Conservation (phyloP, 1,140 invertebrate genomes). For the Hetaerina americana region DNA sequence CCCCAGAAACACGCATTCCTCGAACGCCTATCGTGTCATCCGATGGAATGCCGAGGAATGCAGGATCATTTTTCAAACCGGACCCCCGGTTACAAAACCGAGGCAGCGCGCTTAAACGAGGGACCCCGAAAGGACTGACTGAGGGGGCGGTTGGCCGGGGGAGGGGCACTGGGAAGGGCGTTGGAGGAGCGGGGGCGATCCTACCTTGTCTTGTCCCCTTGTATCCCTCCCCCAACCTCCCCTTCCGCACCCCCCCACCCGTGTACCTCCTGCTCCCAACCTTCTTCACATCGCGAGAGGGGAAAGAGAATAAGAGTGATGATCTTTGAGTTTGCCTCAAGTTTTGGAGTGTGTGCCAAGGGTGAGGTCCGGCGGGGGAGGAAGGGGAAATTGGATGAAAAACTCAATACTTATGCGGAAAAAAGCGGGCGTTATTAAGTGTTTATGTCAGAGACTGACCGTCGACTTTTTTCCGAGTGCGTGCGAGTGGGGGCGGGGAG, state of each 20-base stretch:
- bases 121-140: too few species aligned
- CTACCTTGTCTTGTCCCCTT: neutral
- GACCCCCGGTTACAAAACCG: neutral
- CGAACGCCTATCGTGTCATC: neutral
- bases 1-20: neutral
- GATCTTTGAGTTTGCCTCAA: neutral
- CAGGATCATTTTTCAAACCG: neutral
- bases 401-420: neutral
- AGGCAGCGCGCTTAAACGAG: neutral
- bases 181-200: neutral
- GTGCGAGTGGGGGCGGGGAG: too few species aligned
- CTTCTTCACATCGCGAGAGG: too few species aligned
- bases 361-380: neutral
- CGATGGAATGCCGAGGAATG: neutral
- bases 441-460: neutral
- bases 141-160: too few species aligned
- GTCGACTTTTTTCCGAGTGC: too few species aligned
- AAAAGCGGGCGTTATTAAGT: neutral
- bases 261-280: too few species aligned
- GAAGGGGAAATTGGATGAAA: neutral
- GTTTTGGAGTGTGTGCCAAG: too few species aligned
- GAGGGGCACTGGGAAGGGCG: too few species aligned
- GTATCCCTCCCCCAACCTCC: neutral
- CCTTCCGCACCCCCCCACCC: too few species aligned
- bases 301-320: neutral